phyloP scores from a whole-genome alignment of 2,888 invertebrate genomes.

The Parochlus steinenii region DNA sequence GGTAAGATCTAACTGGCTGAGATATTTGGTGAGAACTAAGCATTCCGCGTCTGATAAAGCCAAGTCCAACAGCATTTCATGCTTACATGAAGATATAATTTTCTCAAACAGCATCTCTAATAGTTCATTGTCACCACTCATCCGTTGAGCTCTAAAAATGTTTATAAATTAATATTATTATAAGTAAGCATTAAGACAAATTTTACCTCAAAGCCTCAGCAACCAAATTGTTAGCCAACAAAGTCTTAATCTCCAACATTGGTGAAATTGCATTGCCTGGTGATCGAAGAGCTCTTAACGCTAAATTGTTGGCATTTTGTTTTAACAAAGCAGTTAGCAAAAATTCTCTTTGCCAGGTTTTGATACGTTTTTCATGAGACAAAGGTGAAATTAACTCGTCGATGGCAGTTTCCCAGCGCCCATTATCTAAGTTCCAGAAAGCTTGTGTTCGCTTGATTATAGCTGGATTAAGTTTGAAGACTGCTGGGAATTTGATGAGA shows the following conservation, averaged over 20 bases:
- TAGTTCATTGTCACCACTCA: slow-evolving; percentile 20
- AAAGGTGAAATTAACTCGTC: slow-evolving; percentile 25
- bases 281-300: slow-evolving; percentile 21
- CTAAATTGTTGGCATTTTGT: slow-evolving; percentile 19
- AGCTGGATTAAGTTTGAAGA: slow-evolving; percentile 58
- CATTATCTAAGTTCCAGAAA: slow-evolving; percentile 80
- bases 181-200: too few species aligned
- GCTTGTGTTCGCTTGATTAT: slow-evolving; percentile 66
- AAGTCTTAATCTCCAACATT: slow-evolving; percentile 21
- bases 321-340: slow-evolving; percentile 22
- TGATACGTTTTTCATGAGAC: slow-evolving; percentile 18
- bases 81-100: slow-evolving; percentile 21
- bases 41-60: slow-evolving; percentile 24
- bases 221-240: slow-evolving; percentile 24
- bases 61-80: slow-evolving; percentile 22
- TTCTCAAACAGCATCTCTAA: slow-evolving; percentile 23
- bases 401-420: slow-evolving; percentile 43
- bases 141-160: slow-evolving; percentile 24
- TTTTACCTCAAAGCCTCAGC: slow-evolving; percentile 28
- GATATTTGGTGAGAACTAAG: slow-evolving; percentile 21
- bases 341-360: slow-evolving; percentile 25
- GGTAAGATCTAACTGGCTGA: slow-evolving; percentile 18
- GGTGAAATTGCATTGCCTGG: slow-evolving; percentile 21
- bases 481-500: slow-evolving; percentile 62
- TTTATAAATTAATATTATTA: too few species aligned